phyloP scores from a whole-genome alignment of 2,888 invertebrate species.

The Synergus umbraculus region DNA sequence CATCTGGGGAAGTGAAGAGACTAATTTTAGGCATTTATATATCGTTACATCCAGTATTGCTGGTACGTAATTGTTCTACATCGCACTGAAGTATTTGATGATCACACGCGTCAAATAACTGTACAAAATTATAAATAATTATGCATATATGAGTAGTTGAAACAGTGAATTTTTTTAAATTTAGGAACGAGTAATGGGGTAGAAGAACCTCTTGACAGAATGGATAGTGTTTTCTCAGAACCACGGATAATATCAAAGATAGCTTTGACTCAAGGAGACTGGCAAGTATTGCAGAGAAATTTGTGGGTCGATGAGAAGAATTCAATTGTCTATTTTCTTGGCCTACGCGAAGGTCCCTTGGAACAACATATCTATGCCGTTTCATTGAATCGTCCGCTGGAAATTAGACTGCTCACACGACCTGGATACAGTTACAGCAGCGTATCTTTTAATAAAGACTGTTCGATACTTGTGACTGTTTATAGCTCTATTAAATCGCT shows the following conservation, averaged over 20 bases:
- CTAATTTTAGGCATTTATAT: conserved; percentile 93
- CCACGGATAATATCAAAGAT: conserved; percentile 85
- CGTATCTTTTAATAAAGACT: conserved; percentile 81
- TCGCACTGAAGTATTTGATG: too few species aligned
- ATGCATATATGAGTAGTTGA: neutral
- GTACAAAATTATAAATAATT: conserved; percentile 8
- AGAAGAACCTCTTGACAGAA: conserved; percentile 78
- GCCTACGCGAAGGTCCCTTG: conserved; percentile 91
- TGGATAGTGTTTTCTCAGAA: conserved; percentile 79
- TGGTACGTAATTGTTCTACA: conserved; percentile 56
- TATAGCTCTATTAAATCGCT: conserved; percentile 90
- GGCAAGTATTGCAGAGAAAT: conserved; percentile 92
- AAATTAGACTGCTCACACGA: conserved; percentile 87
- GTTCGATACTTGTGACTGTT: conserved; percentile 89
- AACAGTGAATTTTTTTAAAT: conserved; percentile 60
- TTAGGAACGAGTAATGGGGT: conserved; percentile 80
- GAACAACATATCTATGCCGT: conserved; percentile 96
- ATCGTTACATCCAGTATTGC: conserved; percentile 83
- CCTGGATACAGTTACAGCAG: conserved; percentile 90
- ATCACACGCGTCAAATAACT: too few species aligned
- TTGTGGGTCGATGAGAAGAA: conserved; percentile 91
- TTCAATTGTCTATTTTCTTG: conserved; percentile 93
- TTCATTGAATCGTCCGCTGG: conserved; percentile 84
- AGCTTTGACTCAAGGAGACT: conserved; percentile 92
- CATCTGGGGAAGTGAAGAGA: conserved; percentile 96